These are phyloP conservation scores for Pangasius djambal DNA, from an alignment of 2,797 vertebrate species.

Conservation along the genomic window DNA sequence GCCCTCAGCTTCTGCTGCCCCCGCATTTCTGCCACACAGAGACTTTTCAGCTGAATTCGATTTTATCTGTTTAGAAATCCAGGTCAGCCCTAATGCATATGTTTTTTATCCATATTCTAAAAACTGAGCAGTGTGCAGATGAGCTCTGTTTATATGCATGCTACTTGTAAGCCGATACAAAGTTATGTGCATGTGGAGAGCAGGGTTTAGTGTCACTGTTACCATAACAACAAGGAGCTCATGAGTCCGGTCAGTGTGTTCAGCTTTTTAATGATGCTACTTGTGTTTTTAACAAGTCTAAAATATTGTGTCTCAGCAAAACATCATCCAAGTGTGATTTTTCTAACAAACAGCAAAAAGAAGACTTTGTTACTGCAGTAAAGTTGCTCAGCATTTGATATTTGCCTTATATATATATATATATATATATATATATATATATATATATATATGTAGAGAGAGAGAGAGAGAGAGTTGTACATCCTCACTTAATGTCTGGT, in stretches of 20 bases:
- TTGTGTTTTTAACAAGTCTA: slow-evolving; percentile 13
- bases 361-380: not conserved
- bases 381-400: not conserved
- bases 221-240: slow-evolving; percentile 19
- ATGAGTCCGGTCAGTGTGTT: not conserved
- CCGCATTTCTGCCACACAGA: not conserved
- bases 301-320: not conserved
- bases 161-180: not conserved
- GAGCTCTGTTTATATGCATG: not conserved
- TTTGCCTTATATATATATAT: not conserved
- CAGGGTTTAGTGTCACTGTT: slow-evolving; percentile 14
- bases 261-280: not conserved
- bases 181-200: not conserved
- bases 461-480: too few relatives aligned
- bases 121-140: not conserved
- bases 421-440: too few relatives aligned
- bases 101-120: not conserved
- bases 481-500: not conserved
- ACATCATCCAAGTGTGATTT: not conserved
- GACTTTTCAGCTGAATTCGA: not conserved
- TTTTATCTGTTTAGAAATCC: not conserved
- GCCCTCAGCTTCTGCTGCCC: not conserved
- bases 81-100: not conserved
- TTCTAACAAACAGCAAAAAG: not conserved
- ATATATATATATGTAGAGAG: too few relatives aligned